These are phyloP conservation scores for Hypsopygia costalis DNA, from an alignment of 2,888 invertebrate species.

Conservation along the genomic window DNA sequence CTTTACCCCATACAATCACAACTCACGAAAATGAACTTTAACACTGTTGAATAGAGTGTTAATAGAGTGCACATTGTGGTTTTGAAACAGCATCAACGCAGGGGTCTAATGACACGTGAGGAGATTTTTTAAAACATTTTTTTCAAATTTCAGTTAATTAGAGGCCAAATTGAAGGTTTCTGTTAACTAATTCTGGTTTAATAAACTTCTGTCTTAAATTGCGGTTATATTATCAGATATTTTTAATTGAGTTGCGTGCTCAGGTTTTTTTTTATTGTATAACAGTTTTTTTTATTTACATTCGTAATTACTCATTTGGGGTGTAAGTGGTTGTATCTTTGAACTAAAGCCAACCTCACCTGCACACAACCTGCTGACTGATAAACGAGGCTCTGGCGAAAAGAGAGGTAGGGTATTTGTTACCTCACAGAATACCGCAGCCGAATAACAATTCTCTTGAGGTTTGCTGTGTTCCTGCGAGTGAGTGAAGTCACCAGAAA, in stretches of 20 bases:
- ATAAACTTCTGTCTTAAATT: slow-evolving; percentile 19
- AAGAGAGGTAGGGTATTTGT: too few species aligned
- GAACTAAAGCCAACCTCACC: too few species aligned
- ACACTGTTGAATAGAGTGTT: slow-evolving; percentile 5
- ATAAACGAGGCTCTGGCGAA: too few species aligned
- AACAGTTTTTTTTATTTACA: too few species aligned
- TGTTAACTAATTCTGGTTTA: slow-evolving; percentile 53
- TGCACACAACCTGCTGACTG: too few species aligned
- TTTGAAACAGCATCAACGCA: slow-evolving; percentile 30
- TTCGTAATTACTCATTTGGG: too few species aligned
- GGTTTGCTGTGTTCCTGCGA: too few species aligned
- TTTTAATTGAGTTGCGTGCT: neutral
- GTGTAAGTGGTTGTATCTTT: too few species aligned
- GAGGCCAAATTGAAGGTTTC: slow-evolving; percentile 42
- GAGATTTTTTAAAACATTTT: slow-evolving; percentile 40
- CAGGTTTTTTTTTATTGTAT: too few species aligned
- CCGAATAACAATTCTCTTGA: too few species aligned
- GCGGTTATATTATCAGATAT: neutral
- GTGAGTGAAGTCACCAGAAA: too few species aligned
- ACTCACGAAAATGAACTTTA: slow-evolving; percentile 22
- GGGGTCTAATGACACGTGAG: slow-evolving; percentile 71
- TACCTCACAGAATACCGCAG: too few species aligned
- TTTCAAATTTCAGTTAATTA: slow-evolving; percentile 53
- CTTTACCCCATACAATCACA: slow-evolving; percentile 15
- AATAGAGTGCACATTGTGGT: neutral